A percentile compares a stretch with the other conserved stretches of the same genome.
Evolutionary conservation across 2,113 vertebrate species (phyloP).

Genomic region (Phasianus colchicus): DNA sequence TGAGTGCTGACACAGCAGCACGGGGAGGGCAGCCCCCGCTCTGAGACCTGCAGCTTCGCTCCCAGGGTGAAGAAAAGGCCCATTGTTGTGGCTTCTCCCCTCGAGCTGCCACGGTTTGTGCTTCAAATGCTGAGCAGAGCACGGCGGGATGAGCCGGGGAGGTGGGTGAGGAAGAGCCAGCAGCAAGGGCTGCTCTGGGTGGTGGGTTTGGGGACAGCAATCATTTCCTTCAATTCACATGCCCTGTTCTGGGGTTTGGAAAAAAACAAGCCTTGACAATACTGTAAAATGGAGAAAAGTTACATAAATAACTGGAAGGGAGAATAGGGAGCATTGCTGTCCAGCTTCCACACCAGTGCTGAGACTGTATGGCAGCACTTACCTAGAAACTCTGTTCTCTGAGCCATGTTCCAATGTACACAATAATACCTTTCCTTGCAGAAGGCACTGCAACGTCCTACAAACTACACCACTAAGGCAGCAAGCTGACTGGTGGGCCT

Average conservation of each 20-base stretch:
- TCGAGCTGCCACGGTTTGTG: background rate
- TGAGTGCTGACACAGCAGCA: background rate
- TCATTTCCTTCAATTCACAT: accelerated
- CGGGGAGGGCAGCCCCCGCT: background rate
- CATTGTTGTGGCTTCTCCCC: background rate
- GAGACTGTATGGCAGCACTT: accelerated
- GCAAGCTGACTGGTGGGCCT: background rate
- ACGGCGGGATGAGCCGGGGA: accelerated
- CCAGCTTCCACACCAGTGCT: background rate
- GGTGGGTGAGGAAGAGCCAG: accelerated
- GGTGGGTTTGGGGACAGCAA: accelerated
- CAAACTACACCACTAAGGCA: accelerated
- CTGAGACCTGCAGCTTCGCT: background rate
- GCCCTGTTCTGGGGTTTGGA: accelerated
- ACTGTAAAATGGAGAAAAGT: background rate
- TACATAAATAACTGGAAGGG: accelerated
- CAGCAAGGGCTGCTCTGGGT: accelerated
- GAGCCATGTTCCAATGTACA: background rate
- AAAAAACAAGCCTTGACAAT: background rate
- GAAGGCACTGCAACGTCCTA: accelerated
- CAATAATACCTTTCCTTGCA: accelerated
- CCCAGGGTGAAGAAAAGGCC: background rate
- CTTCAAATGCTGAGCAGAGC: background rate
- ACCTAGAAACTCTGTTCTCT: background rate
- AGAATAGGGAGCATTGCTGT: accelerated